These are phyloP conservation scores for Petromus typicus DNA, from an alignment of 2,113 vertebrate species.

Conservation along the genomic window DNA sequence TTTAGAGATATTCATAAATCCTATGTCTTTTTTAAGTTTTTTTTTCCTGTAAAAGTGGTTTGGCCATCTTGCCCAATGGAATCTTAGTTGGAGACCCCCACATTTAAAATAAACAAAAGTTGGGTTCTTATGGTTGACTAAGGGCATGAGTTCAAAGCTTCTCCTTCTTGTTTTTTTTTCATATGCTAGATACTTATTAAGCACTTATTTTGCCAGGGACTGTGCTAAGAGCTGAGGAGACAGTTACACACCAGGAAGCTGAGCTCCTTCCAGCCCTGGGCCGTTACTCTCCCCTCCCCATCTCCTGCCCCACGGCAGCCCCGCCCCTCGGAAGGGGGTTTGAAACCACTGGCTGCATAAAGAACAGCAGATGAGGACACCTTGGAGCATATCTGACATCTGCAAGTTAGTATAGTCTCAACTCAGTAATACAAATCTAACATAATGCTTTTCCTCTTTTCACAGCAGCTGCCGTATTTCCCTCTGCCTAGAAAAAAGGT, in stretches of 20 bases:
- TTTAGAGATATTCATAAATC: slow-evolving; percentile 60
- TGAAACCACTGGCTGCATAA: background rate
- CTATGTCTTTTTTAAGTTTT: background rate
- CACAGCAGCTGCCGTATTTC: background rate
- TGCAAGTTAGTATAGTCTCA: background rate
- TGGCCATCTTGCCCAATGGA: slow-evolving; percentile 29
- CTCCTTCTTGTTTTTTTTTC: slow-evolving; percentile 45
- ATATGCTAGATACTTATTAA: slow-evolving; percentile 61
- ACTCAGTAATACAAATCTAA: background rate
- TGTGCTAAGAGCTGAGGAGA: slow-evolving; percentile 5
- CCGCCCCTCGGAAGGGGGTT: slow-evolving; percentile 20
- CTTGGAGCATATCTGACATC: background rate
- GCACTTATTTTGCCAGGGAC: slow-evolving; percentile 52
- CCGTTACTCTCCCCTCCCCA: background rate
- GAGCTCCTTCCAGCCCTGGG: background rate
- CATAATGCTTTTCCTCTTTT: background rate
- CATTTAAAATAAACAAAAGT: slow-evolving; percentile 63
- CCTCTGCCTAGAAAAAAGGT: background rate
- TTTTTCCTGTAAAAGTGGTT: slow-evolving; percentile 49
- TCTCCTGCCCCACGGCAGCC: background rate
- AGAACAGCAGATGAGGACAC: slow-evolving; percentile 5
- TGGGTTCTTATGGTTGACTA: slow-evolving; percentile 23
- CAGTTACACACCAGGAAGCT: background rate
- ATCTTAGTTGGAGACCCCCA: background rate
- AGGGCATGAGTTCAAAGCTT: slow-evolving; percentile 50